phyloP scores from a whole-genome alignment of 92 coral and sea anemone species.

The Bergia puertoricense region DNA sequence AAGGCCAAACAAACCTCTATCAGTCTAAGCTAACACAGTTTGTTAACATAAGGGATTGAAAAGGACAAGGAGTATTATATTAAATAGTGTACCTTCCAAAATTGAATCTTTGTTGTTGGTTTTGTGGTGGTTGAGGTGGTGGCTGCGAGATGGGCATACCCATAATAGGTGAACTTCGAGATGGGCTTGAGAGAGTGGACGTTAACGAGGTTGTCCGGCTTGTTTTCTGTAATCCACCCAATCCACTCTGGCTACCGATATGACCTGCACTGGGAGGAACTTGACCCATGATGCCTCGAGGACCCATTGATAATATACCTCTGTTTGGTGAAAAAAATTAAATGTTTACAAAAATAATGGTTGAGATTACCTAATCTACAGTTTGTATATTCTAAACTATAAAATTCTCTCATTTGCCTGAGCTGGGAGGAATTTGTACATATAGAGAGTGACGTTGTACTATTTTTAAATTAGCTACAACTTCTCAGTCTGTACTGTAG shows the following conservation, averaged over 20 bases:
- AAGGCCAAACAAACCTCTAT: too few species aligned
- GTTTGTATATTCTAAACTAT: too few species aligned
- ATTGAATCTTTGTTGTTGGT: conserved; percentile 69
- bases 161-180: conserved; percentile 72
- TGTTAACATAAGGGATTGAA: too few species aligned
- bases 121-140: conserved; percentile 59
- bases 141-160: conserved; percentile 67
- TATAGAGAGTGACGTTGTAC: too few species aligned
- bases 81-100: conserved; percentile 61
- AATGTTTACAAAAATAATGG: background rate
- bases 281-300: conserved; percentile 79
- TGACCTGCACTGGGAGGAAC: conserved; percentile 83
- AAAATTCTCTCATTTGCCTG: conserved; percentile 30
- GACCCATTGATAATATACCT: conserved; percentile 97
- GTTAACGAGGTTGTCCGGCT: conserved; percentile 79
- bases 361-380: background rate
- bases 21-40: too few species aligned
- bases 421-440: conserved; percentile 60
- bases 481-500: too few species aligned
- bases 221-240: conserved; percentile 75
- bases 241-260: conserved; percentile 77
- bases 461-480: too few species aligned
- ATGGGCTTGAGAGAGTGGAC: conserved; percentile 77
- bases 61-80: too few species aligned
- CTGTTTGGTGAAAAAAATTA: conserved; percentile 51